Percentiles rank a stretch among this genome's conserved stretches.
Evolutionary conservation across 2,888 invertebrate genomes (phyloP).

Genomic region (Orgyia antiqua): DNA sequence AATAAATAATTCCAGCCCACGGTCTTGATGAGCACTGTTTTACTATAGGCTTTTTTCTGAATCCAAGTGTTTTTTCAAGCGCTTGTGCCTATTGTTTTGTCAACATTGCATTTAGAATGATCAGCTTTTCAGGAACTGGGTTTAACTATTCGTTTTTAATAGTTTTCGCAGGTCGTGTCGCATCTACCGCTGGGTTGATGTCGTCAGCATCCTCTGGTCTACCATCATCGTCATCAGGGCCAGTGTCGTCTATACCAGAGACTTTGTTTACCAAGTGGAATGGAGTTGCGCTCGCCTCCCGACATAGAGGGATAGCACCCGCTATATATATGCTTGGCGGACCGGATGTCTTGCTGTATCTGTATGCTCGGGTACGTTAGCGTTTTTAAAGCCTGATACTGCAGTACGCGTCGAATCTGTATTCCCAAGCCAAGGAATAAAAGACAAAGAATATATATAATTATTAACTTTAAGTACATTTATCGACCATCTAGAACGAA

Average conservation of each 20-base stretch:
- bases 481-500: too few relatives aligned
- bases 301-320: slow-evolving; percentile 73
- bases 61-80: too few relatives aligned
- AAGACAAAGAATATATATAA: too few relatives aligned
- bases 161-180: slow-evolving; percentile 41
- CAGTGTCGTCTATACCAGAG: slow-evolving; percentile 50
- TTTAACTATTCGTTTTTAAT: too few relatives aligned
- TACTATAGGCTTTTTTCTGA: too few relatives aligned
- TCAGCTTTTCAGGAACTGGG: too few relatives aligned
- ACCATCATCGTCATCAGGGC: slow-evolving; percentile 32
- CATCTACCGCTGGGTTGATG: slow-evolving; percentile 16
- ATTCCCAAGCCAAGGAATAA: too few relatives aligned
- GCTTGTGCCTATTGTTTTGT: too few relatives aligned
- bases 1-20: too few relatives aligned
- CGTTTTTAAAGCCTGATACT: background rate
- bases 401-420: background rate
- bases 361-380: slow-evolving; percentile 81
- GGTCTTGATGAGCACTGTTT: too few relatives aligned
- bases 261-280: slow-evolving; percentile 51
- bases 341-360: slow-evolving; percentile 80
- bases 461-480: too few relatives aligned
- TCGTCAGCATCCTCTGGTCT: slow-evolving; percentile 19
- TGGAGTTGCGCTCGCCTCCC: slow-evolving; percentile 46
- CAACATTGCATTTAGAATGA: too few relatives aligned
- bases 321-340: slow-evolving; percentile 80